Conservation (phyloP, 2,797 vertebrate species). For the Sebastes iracundus region DNA sequence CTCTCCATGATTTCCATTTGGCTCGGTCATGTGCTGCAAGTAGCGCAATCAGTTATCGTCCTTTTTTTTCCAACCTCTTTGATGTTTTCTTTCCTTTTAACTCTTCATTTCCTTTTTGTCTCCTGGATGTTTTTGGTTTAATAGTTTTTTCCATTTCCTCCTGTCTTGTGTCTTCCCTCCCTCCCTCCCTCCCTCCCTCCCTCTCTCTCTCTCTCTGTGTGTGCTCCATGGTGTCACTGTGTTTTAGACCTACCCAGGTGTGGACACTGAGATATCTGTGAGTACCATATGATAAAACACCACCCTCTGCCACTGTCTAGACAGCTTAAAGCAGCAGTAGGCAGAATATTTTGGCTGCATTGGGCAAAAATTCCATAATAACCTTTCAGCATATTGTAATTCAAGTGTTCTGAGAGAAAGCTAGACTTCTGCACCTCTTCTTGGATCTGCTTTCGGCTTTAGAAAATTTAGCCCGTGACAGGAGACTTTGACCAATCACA, state of each 20-base stretch:
- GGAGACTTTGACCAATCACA: too few species aligned
- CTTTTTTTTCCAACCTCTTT: slow-evolving; percentile 39
- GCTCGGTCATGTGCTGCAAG: slow-evolving; percentile 40
- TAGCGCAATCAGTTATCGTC: slow-evolving; percentile 49
- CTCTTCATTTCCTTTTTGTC: slow-evolving; percentile 63
- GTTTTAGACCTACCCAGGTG: slow-evolving; percentile 87
- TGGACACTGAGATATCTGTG: slow-evolving; percentile 89
- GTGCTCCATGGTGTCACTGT: slow-evolving; percentile 78
- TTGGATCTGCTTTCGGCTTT: too few species aligned
- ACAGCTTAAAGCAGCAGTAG: slow-evolving; percentile 14
- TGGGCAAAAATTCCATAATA: too few species aligned
- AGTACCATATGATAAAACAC: slow-evolving; percentile 78
- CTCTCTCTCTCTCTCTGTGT: slow-evolving; percentile 23
- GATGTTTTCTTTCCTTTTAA: slow-evolving; percentile 62
- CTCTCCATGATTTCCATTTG: slow-evolving; percentile 64
- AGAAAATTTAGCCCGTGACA: too few species aligned
- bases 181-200: slow-evolving; percentile 32
- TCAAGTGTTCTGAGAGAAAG: too few species aligned
- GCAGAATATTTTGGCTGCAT: too few species aligned
- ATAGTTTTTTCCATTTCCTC: slow-evolving; percentile 73
- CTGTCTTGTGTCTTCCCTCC: slow-evolving; percentile 61
- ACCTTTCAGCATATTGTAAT: too few species aligned
- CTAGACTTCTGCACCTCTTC: too few species aligned
- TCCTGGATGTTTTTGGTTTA: slow-evolving; percentile 64
- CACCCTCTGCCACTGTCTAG: slow-evolving; percentile 67